These are phyloP conservation scores for Scrobipalpa atriplicella DNA, from an alignment of 2,888 invertebrate genomes.

Conservation along the genomic window DNA sequence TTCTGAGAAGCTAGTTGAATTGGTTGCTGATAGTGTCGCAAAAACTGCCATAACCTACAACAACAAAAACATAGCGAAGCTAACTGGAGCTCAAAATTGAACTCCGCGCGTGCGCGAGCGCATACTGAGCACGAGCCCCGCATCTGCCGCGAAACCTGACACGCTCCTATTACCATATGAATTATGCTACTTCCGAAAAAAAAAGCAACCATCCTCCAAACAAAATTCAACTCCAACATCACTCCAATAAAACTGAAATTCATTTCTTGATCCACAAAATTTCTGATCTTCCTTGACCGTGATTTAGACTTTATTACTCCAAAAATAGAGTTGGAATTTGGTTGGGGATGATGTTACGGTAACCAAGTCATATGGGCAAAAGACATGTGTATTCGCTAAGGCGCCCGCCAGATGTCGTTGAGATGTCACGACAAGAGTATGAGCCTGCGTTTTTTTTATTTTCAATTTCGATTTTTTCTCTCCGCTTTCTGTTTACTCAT, in stretches of 20 bases:
- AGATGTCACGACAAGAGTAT: conserved; percentile 54
- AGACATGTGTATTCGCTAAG: conserved; percentile 72
- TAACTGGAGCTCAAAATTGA: conserved; percentile 45
- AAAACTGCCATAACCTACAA: conserved; percentile 26
- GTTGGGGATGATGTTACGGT: conserved; percentile 40
- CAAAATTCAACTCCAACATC: background rate
- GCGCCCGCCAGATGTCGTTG: conserved; percentile 64
- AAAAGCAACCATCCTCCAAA: conserved; percentile 41
- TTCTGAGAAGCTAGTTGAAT: too few relatives aligned
- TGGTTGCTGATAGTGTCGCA: background rate
- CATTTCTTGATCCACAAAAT: background rate
- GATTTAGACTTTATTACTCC: conserved; percentile 32
- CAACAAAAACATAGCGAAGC: conserved; percentile 38
- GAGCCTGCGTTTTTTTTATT: conserved; percentile 51
- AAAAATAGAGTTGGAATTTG: conserved; percentile 24
- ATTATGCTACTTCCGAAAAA: conserved; percentile 74
- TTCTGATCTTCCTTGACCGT: background rate
- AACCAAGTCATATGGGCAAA: conserved; percentile 67
- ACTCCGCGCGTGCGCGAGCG: conserved; percentile 63
- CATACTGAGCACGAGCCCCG: background rate
- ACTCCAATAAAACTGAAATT: background rate
- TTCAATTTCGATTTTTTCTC: conserved; percentile 40
- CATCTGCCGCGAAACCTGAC: conserved; percentile 80
- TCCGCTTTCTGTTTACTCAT: conserved; percentile 32
- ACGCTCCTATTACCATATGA: conserved; percentile 74